phyloP scores from a whole-genome alignment of 2,888 invertebrate species.

The Calliopum simillimum region DNA sequence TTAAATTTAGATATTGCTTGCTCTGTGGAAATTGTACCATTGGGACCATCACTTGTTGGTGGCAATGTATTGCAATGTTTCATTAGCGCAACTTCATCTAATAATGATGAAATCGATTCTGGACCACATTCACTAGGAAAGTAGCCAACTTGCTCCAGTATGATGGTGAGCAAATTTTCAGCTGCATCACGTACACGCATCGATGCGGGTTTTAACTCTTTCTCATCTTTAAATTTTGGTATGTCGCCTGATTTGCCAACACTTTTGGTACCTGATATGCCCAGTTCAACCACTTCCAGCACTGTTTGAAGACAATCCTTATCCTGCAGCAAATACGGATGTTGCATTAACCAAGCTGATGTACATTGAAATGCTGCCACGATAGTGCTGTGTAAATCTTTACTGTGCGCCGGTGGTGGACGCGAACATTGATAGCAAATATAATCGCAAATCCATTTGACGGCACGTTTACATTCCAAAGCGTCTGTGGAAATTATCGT shows the following conservation, averaged over 20 bases:
- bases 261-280: slow-evolving; percentile 95
- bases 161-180: slow-evolving; percentile 89
- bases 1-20: slow-evolving; percentile 78
- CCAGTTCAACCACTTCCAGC: slow-evolving; percentile 96
- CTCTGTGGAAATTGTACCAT: slow-evolving; percentile 62
- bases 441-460: slow-evolving; percentile 98
- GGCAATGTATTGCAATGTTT: slow-evolving; percentile 79
- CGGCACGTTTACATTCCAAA: slow-evolving; percentile 89
- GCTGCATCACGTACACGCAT: slow-evolving; percentile 98
- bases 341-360: slow-evolving; percentile 91
- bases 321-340: slow-evolving; percentile 90
- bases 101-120: slow-evolving; percentile 84
- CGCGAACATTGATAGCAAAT: slow-evolving; percentile 95
- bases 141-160: slow-evolving; percentile 90
- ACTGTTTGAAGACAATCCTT: slow-evolving; percentile 93
- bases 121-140: slow-evolving; percentile 88
- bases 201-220: slow-evolving; percentile 95
- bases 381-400: slow-evolving; percentile 93
- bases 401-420: slow-evolving; percentile 93
- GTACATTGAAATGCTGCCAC: slow-evolving; percentile 93
- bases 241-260: slow-evolving; percentile 88
- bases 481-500: slow-evolving; percentile 76
- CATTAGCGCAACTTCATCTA: slow-evolving; percentile 88
- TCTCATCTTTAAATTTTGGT: slow-evolving; percentile 93
- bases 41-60: slow-evolving; percentile 42